Percentiles rank a stretch among this genome's conserved stretches.
These are phyloP conservation scores for Microctonus hyperodae DNA, from an alignment of 2,888 invertebrate genomes.

Conservation along the genomic window DNA sequence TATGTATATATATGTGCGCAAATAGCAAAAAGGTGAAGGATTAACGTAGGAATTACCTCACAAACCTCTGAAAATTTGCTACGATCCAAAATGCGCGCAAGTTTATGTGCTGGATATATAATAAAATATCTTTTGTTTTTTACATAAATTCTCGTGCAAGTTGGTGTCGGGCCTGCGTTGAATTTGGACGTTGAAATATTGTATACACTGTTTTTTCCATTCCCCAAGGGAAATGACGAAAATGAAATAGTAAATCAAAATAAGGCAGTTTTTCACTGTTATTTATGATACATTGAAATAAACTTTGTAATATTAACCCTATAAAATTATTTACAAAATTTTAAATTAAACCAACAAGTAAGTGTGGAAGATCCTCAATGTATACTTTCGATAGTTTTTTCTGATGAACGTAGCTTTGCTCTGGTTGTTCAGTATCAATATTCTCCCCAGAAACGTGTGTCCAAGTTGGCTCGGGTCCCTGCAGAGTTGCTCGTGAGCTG, in stretches of 20 bases:
- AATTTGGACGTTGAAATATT: neutral
- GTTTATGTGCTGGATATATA: conserved; percentile 26
- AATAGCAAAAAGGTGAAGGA: neutral
- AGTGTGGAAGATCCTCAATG: neutral
- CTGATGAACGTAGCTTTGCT: neutral
- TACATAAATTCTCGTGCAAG: conserved; percentile 24
- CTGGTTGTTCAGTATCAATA: conserved; percentile 28
- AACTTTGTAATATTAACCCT: no score
- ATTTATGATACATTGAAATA: no score
- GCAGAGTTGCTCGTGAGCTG: conserved; percentile 28
- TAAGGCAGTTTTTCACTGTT: neutral
- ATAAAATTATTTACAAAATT: neutral
- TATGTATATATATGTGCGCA: neutral
- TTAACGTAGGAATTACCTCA: conserved; percentile 22
- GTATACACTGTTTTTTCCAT: neutral
- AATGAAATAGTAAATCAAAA: conserved; percentile 2
- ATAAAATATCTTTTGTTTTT: conserved; percentile 22
- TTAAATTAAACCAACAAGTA: neutral
- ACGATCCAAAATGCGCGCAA: conserved; percentile 16
- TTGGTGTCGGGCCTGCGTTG: neutral
- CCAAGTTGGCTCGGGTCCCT: conserved; percentile 13
- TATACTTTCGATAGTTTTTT: conserved; percentile 7
- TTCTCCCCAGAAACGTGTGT: conserved; percentile 20
- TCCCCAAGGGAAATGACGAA: neutral
- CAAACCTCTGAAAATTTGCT: conserved; percentile 17